Conservation (phyloP, 2,888 invertebrate species). For the Conchocele bisecta region DNA sequence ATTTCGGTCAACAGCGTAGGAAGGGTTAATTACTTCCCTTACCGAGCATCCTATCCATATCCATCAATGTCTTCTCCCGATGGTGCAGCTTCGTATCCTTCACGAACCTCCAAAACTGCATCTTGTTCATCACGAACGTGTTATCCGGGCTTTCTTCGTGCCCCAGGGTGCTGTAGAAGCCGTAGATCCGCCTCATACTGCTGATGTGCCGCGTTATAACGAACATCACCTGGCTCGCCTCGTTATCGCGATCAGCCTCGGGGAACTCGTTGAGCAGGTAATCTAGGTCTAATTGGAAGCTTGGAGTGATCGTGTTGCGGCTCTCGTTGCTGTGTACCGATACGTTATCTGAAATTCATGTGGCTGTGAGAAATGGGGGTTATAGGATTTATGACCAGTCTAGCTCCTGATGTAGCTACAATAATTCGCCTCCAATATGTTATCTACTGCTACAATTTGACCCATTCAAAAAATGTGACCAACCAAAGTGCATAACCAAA, state of each 20-base stretch:
- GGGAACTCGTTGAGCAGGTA: slow-evolving; percentile 76
- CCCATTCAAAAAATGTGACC: too few relatives aligned
- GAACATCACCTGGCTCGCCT: slow-evolving; percentile 79
- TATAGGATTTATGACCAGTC: too few relatives aligned
- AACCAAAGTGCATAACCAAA: too few relatives aligned
- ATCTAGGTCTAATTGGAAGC: slow-evolving; percentile 81
- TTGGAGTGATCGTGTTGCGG: slow-evolving; percentile 81
- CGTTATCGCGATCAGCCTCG: slow-evolving; percentile 78
- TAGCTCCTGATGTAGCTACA: too few relatives aligned
- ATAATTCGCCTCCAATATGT: too few relatives aligned
- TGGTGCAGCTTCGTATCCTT: slow-evolving; percentile 81
- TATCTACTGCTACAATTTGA: too few relatives aligned
- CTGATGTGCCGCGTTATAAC: slow-evolving; percentile 81
- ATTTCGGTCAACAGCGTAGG: neutral
- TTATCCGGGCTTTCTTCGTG: slow-evolving; percentile 81
- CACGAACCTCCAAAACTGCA: slow-evolving; percentile 83
- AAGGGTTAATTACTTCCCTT: slow-evolving; percentile 11
- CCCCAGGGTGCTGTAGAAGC: slow-evolving; percentile 80
- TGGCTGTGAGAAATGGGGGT: too few relatives aligned
- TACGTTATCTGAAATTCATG: slow-evolving; percentile 74
- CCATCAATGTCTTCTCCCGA: slow-evolving; percentile 74
- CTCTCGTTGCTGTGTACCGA: slow-evolving; percentile 82
- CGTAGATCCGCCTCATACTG: slow-evolving; percentile 79
- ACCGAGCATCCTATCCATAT: slow-evolving; percentile 81
- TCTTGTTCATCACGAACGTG: slow-evolving; percentile 81